Evolutionary conservation across 2,888 invertebrate genomes (phyloP), one percentile per base, ranked within the genome.

Genomic region (Parnassius glacialis): DNA sequence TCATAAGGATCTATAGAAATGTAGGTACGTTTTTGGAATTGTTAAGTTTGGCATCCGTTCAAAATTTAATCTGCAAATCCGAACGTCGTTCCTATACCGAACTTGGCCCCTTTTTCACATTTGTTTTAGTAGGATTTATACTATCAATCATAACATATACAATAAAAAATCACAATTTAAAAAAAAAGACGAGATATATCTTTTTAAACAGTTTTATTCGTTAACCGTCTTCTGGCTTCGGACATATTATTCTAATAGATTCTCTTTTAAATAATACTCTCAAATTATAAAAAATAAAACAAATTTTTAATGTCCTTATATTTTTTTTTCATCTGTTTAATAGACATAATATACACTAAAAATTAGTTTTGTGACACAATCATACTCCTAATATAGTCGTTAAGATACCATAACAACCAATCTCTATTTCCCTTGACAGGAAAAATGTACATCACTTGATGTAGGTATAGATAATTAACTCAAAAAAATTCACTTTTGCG

Each of bases 191-290:
- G 34, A 34, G 1, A 34, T 34, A 34, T 34, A 34, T 34, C 5
- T 34, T 34, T 34, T 34, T 34, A 34, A 34, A 34, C 34, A 34
- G 7, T 60, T 50, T 54, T 48, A 53, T 56, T 56, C 65, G 67
- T 65, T 64, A 66, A 70, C 66, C 54, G 53, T 66, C 64, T 61
- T 64, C 57, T 66, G 47, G 42, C 25, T 43, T 59, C 61, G 45
- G 61, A 65, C 47, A 62, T 52, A 42, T 52, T 64, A 66, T 64
- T 61, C 59, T 61, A 61, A 69, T 70, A 73, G 67, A 68, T 70
- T 59, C 61, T 67, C 66, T 71, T 70, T 69, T 68, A 66, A 67
- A 68, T 70, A 64, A 68, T 70, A 67, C 68, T 67, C 68, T 69
- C 60, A 71, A 72, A 70, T 72, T 72, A 48, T 55, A 25, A 51